Evolutionary conservation across 2,888 invertebrate genomes (phyloP).

Genomic region (Drosophila buzzatii): DNA sequence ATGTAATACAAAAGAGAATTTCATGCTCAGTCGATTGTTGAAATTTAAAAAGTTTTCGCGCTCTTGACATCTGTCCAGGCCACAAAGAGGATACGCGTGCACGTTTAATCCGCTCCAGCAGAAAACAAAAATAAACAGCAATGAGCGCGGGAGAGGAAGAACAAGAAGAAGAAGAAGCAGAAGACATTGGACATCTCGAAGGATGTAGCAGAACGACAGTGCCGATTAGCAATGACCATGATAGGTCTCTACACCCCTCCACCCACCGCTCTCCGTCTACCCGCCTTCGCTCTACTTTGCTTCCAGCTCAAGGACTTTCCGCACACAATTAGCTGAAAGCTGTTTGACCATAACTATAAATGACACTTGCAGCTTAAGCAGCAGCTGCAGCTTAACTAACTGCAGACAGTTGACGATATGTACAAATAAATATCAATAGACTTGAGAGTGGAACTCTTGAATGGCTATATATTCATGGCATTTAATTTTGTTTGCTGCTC

Average conservation of each 20-base stretch:
- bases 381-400: slow-evolving; percentile 10
- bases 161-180: neutral
- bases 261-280: neutral
- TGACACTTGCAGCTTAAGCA: slow-evolving; percentile 21
- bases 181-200: slow-evolving; percentile 14
- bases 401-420: neutral
- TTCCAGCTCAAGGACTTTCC: slow-evolving; percentile 40
- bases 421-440: slow-evolving; percentile 14
- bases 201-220: slow-evolving; percentile 29
- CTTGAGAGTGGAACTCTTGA: slow-evolving; percentile 12
- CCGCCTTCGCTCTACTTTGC: neutral
- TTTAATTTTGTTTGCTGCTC: slow-evolving; percentile 19
- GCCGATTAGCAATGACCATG: slow-evolving; percentile 42
- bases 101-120: slow-evolving; percentile 54
- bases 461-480: neutral
- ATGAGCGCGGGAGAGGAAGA: neutral
- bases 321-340: slow-evolving; percentile 45
- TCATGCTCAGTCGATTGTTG: slow-evolving; percentile 53
- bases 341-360: slow-evolving; percentile 38
- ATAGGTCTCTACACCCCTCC: neutral
- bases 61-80: slow-evolving; percentile 48
- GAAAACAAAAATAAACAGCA: slow-evolving; percentile 18
- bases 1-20: slow-evolving; percentile 46
- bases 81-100: slow-evolving; percentile 30
- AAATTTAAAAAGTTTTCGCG: slow-evolving; percentile 48